Evolutionary conservation across 2,888 invertebrate genomes (phyloP), one percentile per base, ranked within the genome.

Genomic region (Ectemnius cavifrons): DNA sequence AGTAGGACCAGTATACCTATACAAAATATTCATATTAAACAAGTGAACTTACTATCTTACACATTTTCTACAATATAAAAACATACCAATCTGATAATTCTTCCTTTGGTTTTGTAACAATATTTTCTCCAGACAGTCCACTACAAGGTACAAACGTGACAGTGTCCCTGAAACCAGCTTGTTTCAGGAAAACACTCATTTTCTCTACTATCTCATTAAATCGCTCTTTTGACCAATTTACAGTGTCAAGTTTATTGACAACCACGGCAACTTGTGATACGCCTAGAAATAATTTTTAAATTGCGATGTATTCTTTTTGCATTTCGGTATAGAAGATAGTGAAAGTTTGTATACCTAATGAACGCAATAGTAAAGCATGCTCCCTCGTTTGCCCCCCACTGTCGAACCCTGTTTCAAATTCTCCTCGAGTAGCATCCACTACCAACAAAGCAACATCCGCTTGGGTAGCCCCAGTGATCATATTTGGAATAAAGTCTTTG

Each of bases 381-480:
- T 99, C 99, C 77, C 99, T 93, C 0, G 99, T 99, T 92, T 99
- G 99, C 1, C 99, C 99, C 13, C 99, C 99, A 83, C 95, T 94
- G 87, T 99, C 99, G 91, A 99, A 99, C 1, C 99, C 99, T 57
- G 99, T 98, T 91, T 99, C 99, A 92, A 99, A 99, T 92, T 99
- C 99, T 27, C 99, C 99, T 84, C 96, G 93, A 0, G 96, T 96
- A 0, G 99, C 97, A 92, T 99, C 99, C 0, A 99, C 97, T 0
- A 99, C 99, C 23, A 99, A 92, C 46, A 99, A 92, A 14, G 98
- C 99, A 0, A 98, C 99, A 92, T 99, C 99, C 2, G 99, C 99
- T 91, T 99, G 99, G 0, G 98, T 97, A 1, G 99, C 98, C 16
- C 99, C 99, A 14, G 97, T 97, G 83, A 99, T 99, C 99, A 99